Evolutionary conservation across 2,113 vertebrate genomes (phyloP).

Genomic region (Chrysochloris asiatica): DNA sequence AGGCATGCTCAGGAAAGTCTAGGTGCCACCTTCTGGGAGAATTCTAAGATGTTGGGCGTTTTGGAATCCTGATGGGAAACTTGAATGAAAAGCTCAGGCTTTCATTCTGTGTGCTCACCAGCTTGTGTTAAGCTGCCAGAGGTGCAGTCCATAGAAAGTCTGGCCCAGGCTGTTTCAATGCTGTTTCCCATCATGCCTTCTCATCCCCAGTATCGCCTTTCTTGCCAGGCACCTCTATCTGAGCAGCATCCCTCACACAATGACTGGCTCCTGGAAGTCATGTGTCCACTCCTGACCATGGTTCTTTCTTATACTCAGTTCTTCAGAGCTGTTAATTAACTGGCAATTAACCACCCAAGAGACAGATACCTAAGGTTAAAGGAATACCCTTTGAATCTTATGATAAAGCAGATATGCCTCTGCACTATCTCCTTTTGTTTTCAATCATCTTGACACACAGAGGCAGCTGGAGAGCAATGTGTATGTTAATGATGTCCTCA

Average conservation of each 20-base stretch:
- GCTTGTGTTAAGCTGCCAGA: not conserved
- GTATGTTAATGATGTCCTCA: slow-evolving; percentile 37
- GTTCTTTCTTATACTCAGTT: not conserved
- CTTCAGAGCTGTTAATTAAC: slow-evolving; percentile 42
- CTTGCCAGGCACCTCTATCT: not conserved
- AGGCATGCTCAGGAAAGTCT: not conserved
- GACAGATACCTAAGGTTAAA: not conserved
- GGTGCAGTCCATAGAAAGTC: not conserved
- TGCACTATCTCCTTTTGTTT: slow-evolving; percentile 58
- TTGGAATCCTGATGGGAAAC: not conserved
- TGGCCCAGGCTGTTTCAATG: no score
- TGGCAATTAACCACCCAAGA: slow-evolving; percentile 38
- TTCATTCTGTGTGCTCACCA: not conserved
- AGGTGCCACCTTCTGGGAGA: not conserved
- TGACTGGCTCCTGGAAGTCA: not conserved
- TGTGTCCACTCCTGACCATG: not conserved
- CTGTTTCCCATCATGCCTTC: no score
- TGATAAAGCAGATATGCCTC: slow-evolving; percentile 42
- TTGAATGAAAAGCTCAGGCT: not conserved
- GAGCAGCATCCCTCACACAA: not conserved
- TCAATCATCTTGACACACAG: slow-evolving; percentile 65
- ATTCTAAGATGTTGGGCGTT: not conserved
- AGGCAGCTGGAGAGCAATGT: slow-evolving; percentile 46
- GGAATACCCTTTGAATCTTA: slow-evolving; percentile 15
- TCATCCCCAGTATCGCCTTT: not conserved